phyloP scores from a whole-genome alignment of 2,888 invertebrate genomes.

The Steinernema carpocapsae region DNA sequence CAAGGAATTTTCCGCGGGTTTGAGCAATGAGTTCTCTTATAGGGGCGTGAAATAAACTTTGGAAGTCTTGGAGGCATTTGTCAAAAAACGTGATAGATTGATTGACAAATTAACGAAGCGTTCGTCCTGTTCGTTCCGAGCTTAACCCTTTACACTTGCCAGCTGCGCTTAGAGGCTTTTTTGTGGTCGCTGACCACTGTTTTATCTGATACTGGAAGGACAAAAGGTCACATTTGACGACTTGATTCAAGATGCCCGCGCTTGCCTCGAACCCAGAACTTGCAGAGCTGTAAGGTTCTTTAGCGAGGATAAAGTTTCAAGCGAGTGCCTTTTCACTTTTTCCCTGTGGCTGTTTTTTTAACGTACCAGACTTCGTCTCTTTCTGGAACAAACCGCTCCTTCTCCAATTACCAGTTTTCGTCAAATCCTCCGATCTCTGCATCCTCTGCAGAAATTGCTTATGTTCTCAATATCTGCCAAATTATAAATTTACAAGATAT shows the following conservation, averaged over 20 bases:
- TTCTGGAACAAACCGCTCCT: neutral
- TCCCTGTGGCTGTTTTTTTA: neutral
- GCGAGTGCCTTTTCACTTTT: neutral
- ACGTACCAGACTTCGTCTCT: neutral
- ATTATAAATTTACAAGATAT: constrained; percentile 23
- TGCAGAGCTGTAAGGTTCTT: neutral
- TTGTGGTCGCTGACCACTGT: constrained; percentile 20
- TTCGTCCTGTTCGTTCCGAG: constrained; percentile 19
- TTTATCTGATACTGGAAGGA: constrained; percentile 6
- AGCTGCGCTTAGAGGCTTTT: constrained; percentile 19
- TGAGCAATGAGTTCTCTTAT: too few relatives aligned
- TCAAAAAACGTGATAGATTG: constrained; percentile 22
- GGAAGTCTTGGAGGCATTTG: constrained; percentile 4
- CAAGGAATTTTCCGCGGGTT: too few relatives aligned
- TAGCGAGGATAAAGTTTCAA: neutral
- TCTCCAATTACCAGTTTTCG: constrained; percentile 24
- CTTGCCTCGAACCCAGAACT: neutral
- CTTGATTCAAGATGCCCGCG: neutral
- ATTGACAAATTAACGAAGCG: constrained; percentile 29
- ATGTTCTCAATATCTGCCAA: constrained; percentile 16
- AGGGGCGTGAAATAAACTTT: too few relatives aligned
- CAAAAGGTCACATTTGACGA: constrained; percentile 20
- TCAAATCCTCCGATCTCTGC: neutral
- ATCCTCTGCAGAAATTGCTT: neutral
- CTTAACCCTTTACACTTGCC: constrained; percentile 22